Percentiles rank a stretch among this genome's conserved stretches.
These are phyloP conservation scores for Lasioglossum baleicum DNA, from an alignment of 1,140 invertebrate genomes.

Conservation along the genomic window DNA sequence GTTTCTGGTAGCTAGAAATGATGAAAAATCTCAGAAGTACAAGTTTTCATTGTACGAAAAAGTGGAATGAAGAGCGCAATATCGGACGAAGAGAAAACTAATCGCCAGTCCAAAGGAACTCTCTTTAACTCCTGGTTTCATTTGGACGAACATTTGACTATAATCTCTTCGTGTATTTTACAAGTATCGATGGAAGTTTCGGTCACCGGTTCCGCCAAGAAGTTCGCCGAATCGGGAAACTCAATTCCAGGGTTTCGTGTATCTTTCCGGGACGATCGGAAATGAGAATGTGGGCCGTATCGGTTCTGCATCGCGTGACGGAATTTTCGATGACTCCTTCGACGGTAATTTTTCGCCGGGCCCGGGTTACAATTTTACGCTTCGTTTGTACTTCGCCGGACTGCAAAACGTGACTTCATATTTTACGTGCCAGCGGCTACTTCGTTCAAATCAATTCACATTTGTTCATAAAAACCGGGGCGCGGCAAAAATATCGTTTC, in stretches of 20 bases:
- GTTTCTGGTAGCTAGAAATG: no score
- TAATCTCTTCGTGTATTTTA: not conserved
- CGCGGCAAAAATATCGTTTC: no score
- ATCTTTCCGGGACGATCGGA: slow-evolving; percentile 13
- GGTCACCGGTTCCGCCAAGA: not conserved
- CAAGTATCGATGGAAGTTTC: not conserved
- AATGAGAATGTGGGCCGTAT: slow-evolving; percentile 3
- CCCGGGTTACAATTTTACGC: slow-evolving; percentile 24
- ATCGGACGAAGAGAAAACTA: no score
- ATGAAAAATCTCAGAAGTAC: no score
- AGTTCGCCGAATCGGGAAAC: not conserved
- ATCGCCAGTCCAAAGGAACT: not conserved
- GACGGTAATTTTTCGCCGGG: not conserved
- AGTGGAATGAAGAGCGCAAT: no score
- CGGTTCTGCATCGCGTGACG: slow-evolving; percentile 9
- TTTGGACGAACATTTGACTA: not conserved
- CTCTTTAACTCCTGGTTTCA: not conserved
- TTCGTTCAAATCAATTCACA: no score
- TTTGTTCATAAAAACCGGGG: no score
- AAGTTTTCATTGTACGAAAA: no score
- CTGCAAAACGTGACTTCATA: not conserved
- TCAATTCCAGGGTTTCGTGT: slow-evolving; percentile 27
- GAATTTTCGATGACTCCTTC: slow-evolving; percentile 18
- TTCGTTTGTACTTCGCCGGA: not conserved
- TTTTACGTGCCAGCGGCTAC: slow-evolving; percentile 14